Evolutionary conservation across 2,888 invertebrate genomes (phyloP), one percentile per base, ranked within the genome.

Genomic region (Glaucopsyche alexis): DNA sequence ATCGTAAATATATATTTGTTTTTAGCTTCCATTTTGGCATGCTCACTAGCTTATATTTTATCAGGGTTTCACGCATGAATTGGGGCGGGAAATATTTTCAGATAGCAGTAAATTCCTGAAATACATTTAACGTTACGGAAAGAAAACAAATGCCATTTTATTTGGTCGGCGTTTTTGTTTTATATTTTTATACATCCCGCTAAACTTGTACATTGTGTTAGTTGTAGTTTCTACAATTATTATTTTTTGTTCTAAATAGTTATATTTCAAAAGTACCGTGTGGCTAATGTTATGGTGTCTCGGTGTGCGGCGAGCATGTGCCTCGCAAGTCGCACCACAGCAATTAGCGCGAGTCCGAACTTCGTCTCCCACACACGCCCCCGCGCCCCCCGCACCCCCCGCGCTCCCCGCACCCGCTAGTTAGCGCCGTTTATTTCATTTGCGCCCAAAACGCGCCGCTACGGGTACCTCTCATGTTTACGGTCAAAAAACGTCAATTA

Each of bases 51-150:
- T 60, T 60, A 60, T 60, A 60, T 60, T 60, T 60, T 60, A 60
- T 60, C 60, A 60, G 60, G 60, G 60, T 60, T 60, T 60, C 60
- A 60, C 60, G 60, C 60, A 60, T 60, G 60, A 60, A 60, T 60
- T 60, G 60, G 60, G 16, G 13, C 60, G 60, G 60, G 60, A 60
- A 60, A 60, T 60, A 60, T 60, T 60, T 60, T 60, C 60, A 60
- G 60, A 60, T 60, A 60, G 60, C 60, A 60, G 60, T 60, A 60
- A 60, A 60, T 60, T 29, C 29, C 29, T 60, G 60, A 60, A 60
- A 60, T 60, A 60, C 60, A 60, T 60, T 60, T 38, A 60, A 60
- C 29, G 60, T 60, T 60, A 38, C 60, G 60, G 60, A 60, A 47
- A 60, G 60, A 60, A 60, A 60, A 60, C 60, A 60, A 60, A 60